phyloP scores from a whole-genome alignment of 2,888 invertebrate genomes.

The Trichogramma dendrolimi region DNA sequence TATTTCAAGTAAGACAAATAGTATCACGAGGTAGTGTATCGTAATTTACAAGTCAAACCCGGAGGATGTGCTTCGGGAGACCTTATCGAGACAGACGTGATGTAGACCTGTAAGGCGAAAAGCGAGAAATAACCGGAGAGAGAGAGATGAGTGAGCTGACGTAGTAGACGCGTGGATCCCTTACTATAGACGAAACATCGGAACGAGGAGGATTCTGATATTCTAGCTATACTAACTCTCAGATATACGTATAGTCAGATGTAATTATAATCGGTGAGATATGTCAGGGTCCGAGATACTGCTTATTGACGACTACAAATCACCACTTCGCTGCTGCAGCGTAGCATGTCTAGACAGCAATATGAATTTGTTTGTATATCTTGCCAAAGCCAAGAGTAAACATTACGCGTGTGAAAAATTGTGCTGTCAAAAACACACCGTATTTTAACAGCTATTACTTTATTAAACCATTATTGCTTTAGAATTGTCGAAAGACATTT shows the following conservation, averaged over 20 bases:
- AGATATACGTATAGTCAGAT: conserved; percentile 43
- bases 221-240: too few species aligned
- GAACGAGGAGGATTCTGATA: too few species aligned
- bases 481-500: not conserved
- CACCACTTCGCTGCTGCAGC: conserved; percentile 28
- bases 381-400: too few species aligned
- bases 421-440: not conserved
- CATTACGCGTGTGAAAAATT: not conserved
- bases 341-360: not conserved
- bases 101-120: not conserved
- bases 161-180: too few species aligned
- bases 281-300: conserved; percentile 50
- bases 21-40: too few species aligned
- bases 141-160: not conserved
- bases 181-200: too few species aligned
- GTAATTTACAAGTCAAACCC: too few species aligned
- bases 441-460: not conserved
- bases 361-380: not conserved
- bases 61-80: too few species aligned
- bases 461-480: not conserved
- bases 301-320: conserved; percentile 52
- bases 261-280: conserved; percentile 54
- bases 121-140: not conserved
- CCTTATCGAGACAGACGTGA: too few species aligned
- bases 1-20: too few species aligned